Evolutionary conservation across 1,140 invertebrate species (phyloP), one percentile per base, ranked within the genome.

Genomic region (Danaus plexippus): DNA sequence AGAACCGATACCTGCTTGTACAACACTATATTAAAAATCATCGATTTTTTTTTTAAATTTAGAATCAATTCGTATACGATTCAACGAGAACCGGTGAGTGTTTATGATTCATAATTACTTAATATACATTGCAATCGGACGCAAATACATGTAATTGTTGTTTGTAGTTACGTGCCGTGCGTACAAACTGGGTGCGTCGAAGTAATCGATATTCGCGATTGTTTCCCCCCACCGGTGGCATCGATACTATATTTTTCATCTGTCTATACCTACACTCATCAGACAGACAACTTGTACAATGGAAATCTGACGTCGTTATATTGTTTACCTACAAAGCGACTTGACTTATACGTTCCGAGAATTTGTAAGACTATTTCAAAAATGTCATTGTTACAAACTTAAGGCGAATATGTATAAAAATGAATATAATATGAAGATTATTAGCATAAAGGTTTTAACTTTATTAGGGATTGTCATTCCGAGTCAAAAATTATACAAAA

Each of bases 131-230:
- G 52, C 46, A 53, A 61, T 54, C 52, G 53, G 53, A 53, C 60
- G 48, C 58, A 65, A 63, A 67, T 64, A 67, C 32, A 47, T 69
- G 61, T 69, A 66, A 66, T 69, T 70, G 58, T 67, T 61, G 54
- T 58, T 50, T 49, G 62, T 58, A 22, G 49, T 46, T 59, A 69
- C 67, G 67, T 69, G 64, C 54, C 15, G 11, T 11, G 64, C 9
- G 52, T 69, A 55, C 56, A 64, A 69, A 57, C 54, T 43, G 52
- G 54, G 51, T 49, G 41, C 32, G 44, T 13, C 62, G 48, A 53
- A 22, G 53, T 55, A 63, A 63, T 59, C 61, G 61, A 63, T 64
- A 64, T 76, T 79, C 59, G 71, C 72, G 74, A 74, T 74, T 70
- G 68, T 71, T 70, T 67, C 66, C 66, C 59, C 57, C 57, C 54